Evolutionary conservation across 2,113 vertebrate species (phyloP).

Genomic region (Mesocricetus auratus): DNA sequence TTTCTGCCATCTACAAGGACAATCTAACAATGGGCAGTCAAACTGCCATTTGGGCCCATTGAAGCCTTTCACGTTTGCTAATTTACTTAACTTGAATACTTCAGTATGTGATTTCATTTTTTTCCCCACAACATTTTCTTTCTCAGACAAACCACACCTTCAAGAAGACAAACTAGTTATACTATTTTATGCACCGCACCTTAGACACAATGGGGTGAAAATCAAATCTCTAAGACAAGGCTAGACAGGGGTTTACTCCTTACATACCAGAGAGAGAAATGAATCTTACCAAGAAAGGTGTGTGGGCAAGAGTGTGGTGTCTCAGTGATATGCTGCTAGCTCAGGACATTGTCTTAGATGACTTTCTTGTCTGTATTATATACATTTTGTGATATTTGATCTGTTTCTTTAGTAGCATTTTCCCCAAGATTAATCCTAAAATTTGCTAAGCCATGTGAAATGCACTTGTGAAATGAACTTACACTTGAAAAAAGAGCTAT

Average conservation of each 20-base stretch:
- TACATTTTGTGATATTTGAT: background rate
- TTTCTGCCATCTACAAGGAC: background rate
- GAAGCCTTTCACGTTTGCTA: background rate
- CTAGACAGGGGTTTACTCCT: background rate
- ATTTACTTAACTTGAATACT: background rate
- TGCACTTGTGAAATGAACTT: background rate
- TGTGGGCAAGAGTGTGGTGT: background rate
- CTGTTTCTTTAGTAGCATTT: background rate
- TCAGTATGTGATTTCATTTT: background rate
- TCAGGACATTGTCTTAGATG: background rate
- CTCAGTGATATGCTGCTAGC: background rate
- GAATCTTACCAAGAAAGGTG: rapidly evolving
- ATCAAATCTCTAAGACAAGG: background rate
- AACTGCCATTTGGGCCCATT: background rate
- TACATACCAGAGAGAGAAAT: background rate
- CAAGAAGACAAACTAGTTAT: background rate
- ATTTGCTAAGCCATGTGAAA: background rate
- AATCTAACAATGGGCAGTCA: background rate
- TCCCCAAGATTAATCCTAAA: background rate
- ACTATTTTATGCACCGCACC: no score
- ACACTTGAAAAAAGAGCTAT: background rate
- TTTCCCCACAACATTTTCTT: background rate
- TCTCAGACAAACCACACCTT: background rate
- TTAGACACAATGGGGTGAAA: background rate
- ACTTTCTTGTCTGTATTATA: background rate